These are phyloP conservation scores for Hermaeophaga mercurialis DNA, from an alignment of 2,888 invertebrate genomes.

Conservation along the genomic window DNA sequence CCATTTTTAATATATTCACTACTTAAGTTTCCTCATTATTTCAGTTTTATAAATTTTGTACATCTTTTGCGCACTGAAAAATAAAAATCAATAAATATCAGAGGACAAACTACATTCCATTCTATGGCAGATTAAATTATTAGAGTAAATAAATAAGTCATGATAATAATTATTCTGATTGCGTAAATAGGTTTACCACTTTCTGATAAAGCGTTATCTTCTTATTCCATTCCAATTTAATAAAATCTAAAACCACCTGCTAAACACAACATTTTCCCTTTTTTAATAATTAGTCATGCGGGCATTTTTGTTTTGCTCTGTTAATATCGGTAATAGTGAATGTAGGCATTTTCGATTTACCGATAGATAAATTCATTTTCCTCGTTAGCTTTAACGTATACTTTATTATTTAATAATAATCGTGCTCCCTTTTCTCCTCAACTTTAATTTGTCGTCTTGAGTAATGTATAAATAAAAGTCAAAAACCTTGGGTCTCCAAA, in stretches of 20 bases:
- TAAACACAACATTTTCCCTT: not conserved
- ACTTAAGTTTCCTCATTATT: not conserved
- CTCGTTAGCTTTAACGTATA: no score
- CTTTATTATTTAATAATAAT: no score
- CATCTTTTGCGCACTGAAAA: constrained; percentile 3
- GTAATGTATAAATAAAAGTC: no score
- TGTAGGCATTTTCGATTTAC: no score
- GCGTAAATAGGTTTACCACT: not conserved
- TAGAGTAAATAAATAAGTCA: not conserved
- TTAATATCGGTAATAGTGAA: no score
- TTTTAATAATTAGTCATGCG: no score
- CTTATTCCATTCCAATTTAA: not conserved
- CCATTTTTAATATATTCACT: constrained; percentile 25
- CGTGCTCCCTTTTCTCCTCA: no score
- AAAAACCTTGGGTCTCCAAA: no score
- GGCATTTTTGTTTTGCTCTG: no score
- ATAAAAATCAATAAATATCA: constrained; percentile 17
- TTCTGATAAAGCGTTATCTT: not conserved
- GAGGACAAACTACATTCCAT: not conserved
- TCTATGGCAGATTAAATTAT: not conserved
- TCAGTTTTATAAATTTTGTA: not conserved
- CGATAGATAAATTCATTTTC: no score
- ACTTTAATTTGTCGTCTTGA: no score
- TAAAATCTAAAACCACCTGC: not conserved
- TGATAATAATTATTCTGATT: not conserved